A percentile compares a stretch with the other conserved stretches of the same genome.
These are phyloP conservation scores for Ormyrus pomaceus DNA, from an alignment of 2,888 invertebrate genomes.

Conservation along the genomic window DNA sequence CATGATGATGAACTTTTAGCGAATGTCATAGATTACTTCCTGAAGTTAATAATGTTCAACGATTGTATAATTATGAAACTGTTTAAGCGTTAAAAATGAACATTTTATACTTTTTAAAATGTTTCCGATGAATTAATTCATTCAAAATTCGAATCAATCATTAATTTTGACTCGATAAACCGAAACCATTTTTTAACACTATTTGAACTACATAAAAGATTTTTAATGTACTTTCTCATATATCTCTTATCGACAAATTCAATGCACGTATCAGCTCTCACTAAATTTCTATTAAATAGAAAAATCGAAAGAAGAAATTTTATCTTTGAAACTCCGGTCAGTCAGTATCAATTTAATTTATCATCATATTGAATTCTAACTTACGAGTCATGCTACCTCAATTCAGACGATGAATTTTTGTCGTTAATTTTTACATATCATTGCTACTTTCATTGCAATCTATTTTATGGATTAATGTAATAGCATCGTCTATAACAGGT, in stretches of 20 bases:
- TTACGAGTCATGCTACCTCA: constrained; percentile 38
- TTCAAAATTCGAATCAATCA: too few species aligned
- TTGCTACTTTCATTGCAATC: constrained; percentile 18
- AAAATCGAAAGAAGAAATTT: constrained; percentile 24
- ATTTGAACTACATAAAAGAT: too few species aligned
- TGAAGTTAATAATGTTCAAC: too few species aligned
- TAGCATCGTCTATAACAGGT: neutral
- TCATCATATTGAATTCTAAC: constrained; percentile 10
- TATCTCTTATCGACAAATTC: neutral
- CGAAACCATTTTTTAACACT: too few species aligned
- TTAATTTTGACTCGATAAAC: too few species aligned
- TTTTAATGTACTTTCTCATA: too few species aligned
- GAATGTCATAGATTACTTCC: too few species aligned
- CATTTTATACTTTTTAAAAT: too few species aligned
- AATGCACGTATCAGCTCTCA: neutral
- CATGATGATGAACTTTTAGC: too few species aligned
- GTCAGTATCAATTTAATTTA: constrained; percentile 44
- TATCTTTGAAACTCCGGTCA: neutral
- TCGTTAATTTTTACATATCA: constrained; percentile 19
- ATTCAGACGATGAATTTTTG: constrained; percentile 23
- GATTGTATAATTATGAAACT: too few species aligned
- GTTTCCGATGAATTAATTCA: too few species aligned
- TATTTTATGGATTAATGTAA: neutral
- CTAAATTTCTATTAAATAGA: constrained; percentile 27
- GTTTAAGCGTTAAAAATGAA: too few species aligned